Base-by-base conservation (phyloP, 2,797 vertebrate species). In the Rhinogobio ventralis region DNA sequence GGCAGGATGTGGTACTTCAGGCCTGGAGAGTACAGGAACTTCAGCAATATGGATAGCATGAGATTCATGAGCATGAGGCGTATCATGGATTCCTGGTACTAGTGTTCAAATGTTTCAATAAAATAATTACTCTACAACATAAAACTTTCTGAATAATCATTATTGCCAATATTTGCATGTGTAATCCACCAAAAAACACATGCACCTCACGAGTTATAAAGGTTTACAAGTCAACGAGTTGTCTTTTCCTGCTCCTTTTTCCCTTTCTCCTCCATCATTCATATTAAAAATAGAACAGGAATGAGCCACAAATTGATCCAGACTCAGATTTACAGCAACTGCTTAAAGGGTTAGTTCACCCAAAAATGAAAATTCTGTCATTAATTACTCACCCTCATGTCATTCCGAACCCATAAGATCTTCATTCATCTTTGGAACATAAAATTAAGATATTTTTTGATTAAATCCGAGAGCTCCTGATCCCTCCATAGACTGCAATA, bases 11-110 rank as follows among this genome's bases (percentile, higher is more conserved):
- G 89, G 89, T 93, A 94, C 91, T 30, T 93, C 87, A 91, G 90
- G 81, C 92, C 92, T 0, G 92, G 93, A 79, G 93, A 94, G 91
- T 92, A 94, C 92, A 91, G 82, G 80, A 93, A 75, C 89, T 92
- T 93, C 90, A 93, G 53, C 77, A 86, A 93, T 0, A 87, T 92
- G 89, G 74, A 28, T 49, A 57, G 84, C 77, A 84, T 73, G 39
- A 91, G 57, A 81, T 89, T 89, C 90, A 90, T 92, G 90, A 93
- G 75, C 90, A 90, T 92, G 90, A 93, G 75, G 64, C 90, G 91
- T 5, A 92, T 93, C 83, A 89, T 51, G 33, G 89, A 92, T 2
- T 85, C 83, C 28, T 85, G 80, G 75, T 87, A 83, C 33, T 84
- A 88, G 30, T 17, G 20, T 81, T 55, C 2, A 68, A n/a, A 81